Evolutionary conservation across 2,797 vertebrate genomes (phyloP).

Genomic region (Muraenolepis orangiensis): DNA sequence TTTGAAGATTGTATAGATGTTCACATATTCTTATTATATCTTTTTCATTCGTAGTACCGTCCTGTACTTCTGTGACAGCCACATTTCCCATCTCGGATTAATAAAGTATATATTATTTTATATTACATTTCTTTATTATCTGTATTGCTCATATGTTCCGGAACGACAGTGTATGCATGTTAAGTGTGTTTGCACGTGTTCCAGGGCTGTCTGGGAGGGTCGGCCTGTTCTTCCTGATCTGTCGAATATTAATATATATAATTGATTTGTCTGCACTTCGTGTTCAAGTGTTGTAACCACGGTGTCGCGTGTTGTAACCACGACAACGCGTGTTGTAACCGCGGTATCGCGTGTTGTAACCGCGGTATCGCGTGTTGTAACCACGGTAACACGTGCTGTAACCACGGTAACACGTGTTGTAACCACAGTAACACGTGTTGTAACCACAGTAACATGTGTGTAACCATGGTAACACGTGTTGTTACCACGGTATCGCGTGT

Average conservation of each 20-base stretch:
- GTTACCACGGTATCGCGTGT: no score
- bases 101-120: neutral
- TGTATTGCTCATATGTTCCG: neutral
- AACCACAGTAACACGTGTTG: no score
- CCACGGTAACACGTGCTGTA: no score
- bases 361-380: no score
- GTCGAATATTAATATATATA: constrained; percentile 37
- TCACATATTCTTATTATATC: neutral
- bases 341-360: no score
- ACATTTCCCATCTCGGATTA: neutral
- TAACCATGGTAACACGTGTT: no score
- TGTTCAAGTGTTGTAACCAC: neutral
- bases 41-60: neutral
- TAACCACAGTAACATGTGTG: no score
- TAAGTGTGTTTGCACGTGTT: neutral
- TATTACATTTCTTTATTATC: neutral
- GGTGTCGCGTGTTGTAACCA: no score
- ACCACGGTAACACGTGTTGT: no score
- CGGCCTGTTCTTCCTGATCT: neutral
- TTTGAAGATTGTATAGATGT: neutral
- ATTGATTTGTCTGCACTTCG: constrained; percentile 32
- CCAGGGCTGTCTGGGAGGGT: neutral
- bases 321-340: no score
- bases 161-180: neutral
- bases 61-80: neutral